These are phyloP conservation scores for Coremacera marginata DNA, from an alignment of 2,888 invertebrate genomes.

Conservation along the genomic window DNA sequence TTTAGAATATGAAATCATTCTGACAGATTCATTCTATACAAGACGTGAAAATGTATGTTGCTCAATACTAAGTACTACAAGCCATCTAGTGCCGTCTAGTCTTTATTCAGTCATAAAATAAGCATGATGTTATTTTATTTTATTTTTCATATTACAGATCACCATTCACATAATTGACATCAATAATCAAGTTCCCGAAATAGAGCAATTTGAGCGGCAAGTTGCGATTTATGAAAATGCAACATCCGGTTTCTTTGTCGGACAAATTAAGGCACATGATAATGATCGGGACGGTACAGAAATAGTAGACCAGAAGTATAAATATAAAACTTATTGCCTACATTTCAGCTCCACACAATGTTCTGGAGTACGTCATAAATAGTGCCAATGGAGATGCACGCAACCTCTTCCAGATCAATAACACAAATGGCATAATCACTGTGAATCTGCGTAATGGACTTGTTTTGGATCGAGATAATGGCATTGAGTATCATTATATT, in stretches of 20 bases:
- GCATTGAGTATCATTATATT: slow-evolving; percentile 70
- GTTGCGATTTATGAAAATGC: slow-evolving; percentile 72
- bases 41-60: slow-evolving; percentile 69
- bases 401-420: slow-evolving; percentile 72
- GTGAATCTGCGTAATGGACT: slow-evolving; percentile 70
- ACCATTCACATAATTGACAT: slow-evolving; percentile 73
- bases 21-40: slow-evolving; percentile 69
- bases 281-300: slow-evolving; percentile 74
- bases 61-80: background rate
- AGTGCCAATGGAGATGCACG: slow-evolving; percentile 69
- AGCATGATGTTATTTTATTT: background rate
- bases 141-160: slow-evolving; percentile 67
- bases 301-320: background rate
- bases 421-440: slow-evolving; percentile 69
- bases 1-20: slow-evolving; percentile 72
- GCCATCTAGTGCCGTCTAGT: too few species aligned
- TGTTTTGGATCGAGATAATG: slow-evolving; percentile 72
- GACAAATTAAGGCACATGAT: slow-evolving; percentile 70
- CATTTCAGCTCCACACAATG: slow-evolving; percentile 69
- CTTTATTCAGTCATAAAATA: too few species aligned
- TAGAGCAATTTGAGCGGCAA: slow-evolving; percentile 60
- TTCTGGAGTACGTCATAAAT: slow-evolving; percentile 72
- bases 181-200: slow-evolving; percentile 73
- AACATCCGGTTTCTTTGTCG: slow-evolving; percentile 57
- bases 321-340: background rate